phyloP scores from a whole-genome alignment of 2,797 vertebrate genomes.

The Gobio occitaniae region DNA sequence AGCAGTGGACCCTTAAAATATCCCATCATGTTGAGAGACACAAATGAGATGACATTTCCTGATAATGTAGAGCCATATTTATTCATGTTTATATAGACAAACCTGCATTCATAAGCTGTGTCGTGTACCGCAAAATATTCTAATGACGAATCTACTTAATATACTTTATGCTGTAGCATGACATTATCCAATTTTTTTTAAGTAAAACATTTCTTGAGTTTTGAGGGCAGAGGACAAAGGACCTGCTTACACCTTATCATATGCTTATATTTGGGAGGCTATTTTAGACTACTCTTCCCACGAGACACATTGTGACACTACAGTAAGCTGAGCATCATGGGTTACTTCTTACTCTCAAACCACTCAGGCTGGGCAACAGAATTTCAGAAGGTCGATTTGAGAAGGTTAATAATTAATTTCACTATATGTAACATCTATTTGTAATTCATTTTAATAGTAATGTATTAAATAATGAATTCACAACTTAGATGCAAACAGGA shows the following conservation, averaged over 20 bases:
- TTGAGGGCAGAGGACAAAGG: conserved; percentile 8
- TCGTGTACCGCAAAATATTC: neutral
- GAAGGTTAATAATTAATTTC: neutral
- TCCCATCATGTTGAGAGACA: neutral
- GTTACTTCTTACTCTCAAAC: conserved; percentile 10
- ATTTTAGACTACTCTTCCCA: conserved; percentile 34
- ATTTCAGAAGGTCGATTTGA: conserved; percentile 9
- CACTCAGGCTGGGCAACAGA: conserved; percentile 12
- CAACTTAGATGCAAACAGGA: neutral
- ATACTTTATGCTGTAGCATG: neutral
- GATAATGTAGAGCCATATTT: conserved; percentile 16
- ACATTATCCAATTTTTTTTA: neutral
- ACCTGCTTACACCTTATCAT: conserved; percentile 25
- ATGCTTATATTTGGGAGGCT: conserved; percentile 19
- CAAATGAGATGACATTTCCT: conserved; percentile 15
- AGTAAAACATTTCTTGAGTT: neutral
- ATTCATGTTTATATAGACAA: neutral
- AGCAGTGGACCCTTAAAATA: conserved; percentile 12
- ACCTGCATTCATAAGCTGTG: neutral
- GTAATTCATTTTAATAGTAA: neutral
- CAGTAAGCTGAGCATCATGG: conserved; percentile 23
- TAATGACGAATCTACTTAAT: neutral
- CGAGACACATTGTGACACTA: conserved; percentile 18
- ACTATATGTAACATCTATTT: neutral
- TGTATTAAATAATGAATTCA: neutral